These are phyloP conservation scores for Rhopalosiphum padi DNA, from an alignment of 1,140 invertebrate genomes.

Conservation along the genomic window DNA sequence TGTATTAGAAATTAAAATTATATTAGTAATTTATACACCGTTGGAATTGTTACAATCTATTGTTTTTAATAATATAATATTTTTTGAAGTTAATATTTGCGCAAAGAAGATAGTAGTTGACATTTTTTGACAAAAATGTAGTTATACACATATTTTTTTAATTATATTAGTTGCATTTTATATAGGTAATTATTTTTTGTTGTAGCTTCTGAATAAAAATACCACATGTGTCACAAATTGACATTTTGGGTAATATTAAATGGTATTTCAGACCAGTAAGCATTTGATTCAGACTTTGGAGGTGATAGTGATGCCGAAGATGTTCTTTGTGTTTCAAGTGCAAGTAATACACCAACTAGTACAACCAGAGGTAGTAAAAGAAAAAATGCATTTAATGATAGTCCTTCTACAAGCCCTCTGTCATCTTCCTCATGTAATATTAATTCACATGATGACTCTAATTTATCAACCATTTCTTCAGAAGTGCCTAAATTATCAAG, in stretches of 20 bases:
- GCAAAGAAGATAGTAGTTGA: too few species aligned
- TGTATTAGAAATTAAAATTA: too few species aligned
- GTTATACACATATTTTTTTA: too few species aligned
- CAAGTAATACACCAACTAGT: not conserved
- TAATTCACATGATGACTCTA: not conserved
- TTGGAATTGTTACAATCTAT: too few species aligned
- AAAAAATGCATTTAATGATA: not conserved
- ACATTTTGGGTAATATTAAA: constrained; percentile 3
- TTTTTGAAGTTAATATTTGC: too few species aligned
- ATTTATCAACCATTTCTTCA: constrained; percentile 9
- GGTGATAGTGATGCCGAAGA: not conserved
- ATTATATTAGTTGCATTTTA: too few species aligned
- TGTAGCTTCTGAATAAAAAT: constrained; percentile 2
- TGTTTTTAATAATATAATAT: too few species aligned
- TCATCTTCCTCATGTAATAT: not conserved
- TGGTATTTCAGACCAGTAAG: not conserved
- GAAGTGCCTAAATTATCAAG: not conserved
- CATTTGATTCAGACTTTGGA: not conserved
- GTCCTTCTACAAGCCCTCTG: too few species aligned
- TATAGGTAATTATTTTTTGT: not conserved
- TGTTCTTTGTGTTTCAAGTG: not conserved
- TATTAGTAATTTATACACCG: too few species aligned
- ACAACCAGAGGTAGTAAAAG: constrained; percentile 18
- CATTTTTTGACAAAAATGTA: not conserved
- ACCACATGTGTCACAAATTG: not conserved